Conservation (phyloP, 1,140 invertebrate genomes). For the Drosophila ercepeae region DNA sequence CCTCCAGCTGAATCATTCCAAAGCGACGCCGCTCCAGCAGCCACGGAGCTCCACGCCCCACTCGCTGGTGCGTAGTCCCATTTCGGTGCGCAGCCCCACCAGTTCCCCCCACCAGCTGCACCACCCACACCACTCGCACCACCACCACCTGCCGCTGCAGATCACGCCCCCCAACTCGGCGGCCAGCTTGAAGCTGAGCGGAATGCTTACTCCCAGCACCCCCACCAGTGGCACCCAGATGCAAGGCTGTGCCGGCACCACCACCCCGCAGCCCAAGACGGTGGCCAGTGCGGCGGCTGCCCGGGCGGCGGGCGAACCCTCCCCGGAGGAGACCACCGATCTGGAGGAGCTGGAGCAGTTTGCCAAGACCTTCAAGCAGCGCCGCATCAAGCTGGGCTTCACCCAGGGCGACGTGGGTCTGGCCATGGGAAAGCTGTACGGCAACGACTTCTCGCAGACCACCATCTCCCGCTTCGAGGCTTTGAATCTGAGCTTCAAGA, state of each 20-base stretch:
- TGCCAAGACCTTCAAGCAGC: constrained; percentile 98
- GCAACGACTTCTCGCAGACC: constrained; percentile 99
- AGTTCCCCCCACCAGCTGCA: constrained; percentile 60
- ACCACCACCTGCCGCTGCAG: constrained; percentile 57
- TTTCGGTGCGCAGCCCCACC: constrained; percentile 81
- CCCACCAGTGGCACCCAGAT: constrained; percentile 84
- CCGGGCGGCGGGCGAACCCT: constrained; percentile 88
- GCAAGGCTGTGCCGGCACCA: constrained; percentile 3
- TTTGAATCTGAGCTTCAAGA: constrained; percentile 99
- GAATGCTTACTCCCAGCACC: constrained; percentile 85
- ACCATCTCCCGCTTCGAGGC: constrained; percentile 99
- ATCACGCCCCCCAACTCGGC: constrained; percentile 83
- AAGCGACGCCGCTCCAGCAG: constrained; percentile 70
- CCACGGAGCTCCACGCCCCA: constrained; percentile 84
- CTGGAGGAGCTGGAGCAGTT: constrained; percentile 98
- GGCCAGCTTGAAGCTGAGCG: constrained; percentile 75
- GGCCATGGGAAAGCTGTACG: constrained; percentile 99
- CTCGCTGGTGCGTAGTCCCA: constrained; percentile 77
- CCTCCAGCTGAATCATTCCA: constrained; percentile 58
- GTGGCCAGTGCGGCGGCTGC: constrained; percentile 82
- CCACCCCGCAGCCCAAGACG: constrained; percentile 85
- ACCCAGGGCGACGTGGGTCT: constrained; percentile 99
- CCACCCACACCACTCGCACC: constrained; percentile 25
- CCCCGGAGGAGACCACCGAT: constrained; percentile 96
- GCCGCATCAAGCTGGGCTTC: constrained; percentile 97